These are phyloP conservation scores for Centroberyx gerrardi DNA, from an alignment of 2,797 vertebrate genomes.

Conservation along the genomic window DNA sequence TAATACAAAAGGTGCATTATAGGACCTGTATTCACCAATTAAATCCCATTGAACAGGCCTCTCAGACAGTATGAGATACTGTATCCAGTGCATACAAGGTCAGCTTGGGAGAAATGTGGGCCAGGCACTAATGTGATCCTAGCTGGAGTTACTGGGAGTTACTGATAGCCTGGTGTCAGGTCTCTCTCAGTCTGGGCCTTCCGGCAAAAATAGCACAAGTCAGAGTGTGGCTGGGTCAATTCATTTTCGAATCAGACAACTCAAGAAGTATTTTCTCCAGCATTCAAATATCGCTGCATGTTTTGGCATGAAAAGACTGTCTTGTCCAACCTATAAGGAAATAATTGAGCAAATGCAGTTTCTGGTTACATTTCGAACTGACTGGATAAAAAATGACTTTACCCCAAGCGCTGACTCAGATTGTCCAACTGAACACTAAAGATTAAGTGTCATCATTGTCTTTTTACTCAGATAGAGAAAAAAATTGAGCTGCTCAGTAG, in stretches of 20 bases:
- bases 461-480: background rate
- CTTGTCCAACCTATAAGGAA: too few species aligned
- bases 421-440: background rate
- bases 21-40: background rate
- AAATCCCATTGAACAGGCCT: background rate
- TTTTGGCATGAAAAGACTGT: too few species aligned
- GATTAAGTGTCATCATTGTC: background rate
- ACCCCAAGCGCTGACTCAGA: background rate
- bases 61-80: background rate
- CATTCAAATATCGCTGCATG: too few species aligned
- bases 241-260: background rate
- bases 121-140: background rate
- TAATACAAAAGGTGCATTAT: background rate
- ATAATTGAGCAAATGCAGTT: too few species aligned
- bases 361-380: too few species aligned
- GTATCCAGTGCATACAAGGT: background rate
- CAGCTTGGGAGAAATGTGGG: background rate
- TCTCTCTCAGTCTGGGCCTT: background rate
- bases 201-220: conserved; percentile 9
- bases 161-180: conserved; percentile 4
- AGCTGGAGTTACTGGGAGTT: conserved; percentile 1
- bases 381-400: too few species aligned
- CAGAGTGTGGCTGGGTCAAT: background rate
- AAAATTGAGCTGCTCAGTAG: too few species aligned
- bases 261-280: background rate